phyloP scores from a whole-genome alignment of 2,797 vertebrate genomes.

The Hirundo rustica region DNA sequence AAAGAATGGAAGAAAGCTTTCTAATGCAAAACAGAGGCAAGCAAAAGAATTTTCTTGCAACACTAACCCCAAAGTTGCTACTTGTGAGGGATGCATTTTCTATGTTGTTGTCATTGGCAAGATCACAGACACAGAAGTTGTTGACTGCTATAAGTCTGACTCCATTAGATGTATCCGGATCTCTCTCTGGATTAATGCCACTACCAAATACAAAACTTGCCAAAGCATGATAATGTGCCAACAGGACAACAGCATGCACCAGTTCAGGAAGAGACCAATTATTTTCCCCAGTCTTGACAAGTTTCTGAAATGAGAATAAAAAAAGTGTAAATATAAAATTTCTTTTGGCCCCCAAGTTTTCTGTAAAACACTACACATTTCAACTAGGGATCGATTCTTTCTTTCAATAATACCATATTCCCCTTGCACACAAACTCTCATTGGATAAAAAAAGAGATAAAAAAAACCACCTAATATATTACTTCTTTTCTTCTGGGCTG shows the following conservation, averaged over 20 bases:
- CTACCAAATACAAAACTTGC: slow-evolving; percentile 86
- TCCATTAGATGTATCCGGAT: slow-evolving; percentile 73
- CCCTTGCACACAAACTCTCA: background rate
- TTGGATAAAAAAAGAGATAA: background rate
- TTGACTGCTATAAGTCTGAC: slow-evolving; percentile 78
- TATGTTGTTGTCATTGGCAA: slow-evolving; percentile 83
- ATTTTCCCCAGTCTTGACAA: slow-evolving; percentile 86
- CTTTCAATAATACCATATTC: background rate
- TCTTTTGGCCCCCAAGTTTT: background rate
- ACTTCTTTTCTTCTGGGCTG: background rate
- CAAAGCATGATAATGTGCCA: slow-evolving; percentile 84
- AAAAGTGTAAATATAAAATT: background rate
- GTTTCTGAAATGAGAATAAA: slow-evolving; percentile 78
- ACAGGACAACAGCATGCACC: slow-evolving; percentile 84
- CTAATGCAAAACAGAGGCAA: slow-evolving; percentile 40
- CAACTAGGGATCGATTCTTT: background rate
- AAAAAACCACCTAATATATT: background rate
- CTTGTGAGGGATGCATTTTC: slow-evolving; percentile 78
- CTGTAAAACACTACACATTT: background rate
- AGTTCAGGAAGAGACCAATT: slow-evolving; percentile 87
- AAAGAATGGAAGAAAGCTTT: slow-evolving; percentile 20
- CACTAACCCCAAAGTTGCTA: slow-evolving; percentile 79
- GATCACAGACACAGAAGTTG: slow-evolving; percentile 82
- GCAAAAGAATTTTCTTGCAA: slow-evolving; percentile 28
- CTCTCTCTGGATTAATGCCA: slow-evolving; percentile 84